phyloP scores from a whole-genome alignment of 2,113 vertebrate species.

The Cololabis saira region DNA sequence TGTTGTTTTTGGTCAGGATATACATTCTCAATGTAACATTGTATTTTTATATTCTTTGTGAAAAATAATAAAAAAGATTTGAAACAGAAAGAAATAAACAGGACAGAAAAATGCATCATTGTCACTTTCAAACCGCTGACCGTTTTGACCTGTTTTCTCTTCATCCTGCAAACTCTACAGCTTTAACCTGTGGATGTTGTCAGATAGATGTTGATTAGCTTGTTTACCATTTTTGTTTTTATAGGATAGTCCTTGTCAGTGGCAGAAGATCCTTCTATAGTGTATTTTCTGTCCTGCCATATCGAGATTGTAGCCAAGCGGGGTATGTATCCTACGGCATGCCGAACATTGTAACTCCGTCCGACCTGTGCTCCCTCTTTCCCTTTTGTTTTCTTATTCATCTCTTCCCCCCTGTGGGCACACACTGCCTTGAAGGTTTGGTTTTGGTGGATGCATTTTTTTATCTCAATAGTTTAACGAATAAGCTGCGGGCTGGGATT shows the following conservation, averaged over 20 bases:
- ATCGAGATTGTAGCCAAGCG: slow-evolving; percentile 96
- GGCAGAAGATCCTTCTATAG: slow-evolving; percentile 99
- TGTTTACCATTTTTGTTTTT: slow-evolving; percentile 86
- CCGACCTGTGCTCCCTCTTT: slow-evolving; percentile 59
- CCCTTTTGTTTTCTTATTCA: slow-evolving; percentile 55
- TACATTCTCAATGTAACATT: no score
- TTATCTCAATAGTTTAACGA: slow-evolving; percentile 26
- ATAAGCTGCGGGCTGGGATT: slow-evolving; percentile 12
- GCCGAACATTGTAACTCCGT: slow-evolving; percentile 61
- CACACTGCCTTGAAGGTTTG: slow-evolving; percentile 50
- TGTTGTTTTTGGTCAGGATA: no score
- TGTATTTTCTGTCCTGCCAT: slow-evolving; percentile 99
- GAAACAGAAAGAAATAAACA: no score
- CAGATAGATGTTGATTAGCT: slow-evolving; percentile 80
- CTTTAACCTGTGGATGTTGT: slow-evolving; percentile 63
- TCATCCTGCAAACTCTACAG: slow-evolving; percentile 57
- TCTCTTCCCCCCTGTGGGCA: slow-evolving; percentile 48
- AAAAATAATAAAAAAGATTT: no score
- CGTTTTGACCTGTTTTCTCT: slow-evolving; percentile 35
- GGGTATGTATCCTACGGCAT: slow-evolving; percentile 94
- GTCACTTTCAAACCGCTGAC: slow-evolving; percentile 2
- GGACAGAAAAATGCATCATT: slow-evolving; percentile 44
- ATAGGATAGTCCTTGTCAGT: slow-evolving; percentile 99
- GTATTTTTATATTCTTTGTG: no score
- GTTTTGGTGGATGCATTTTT: slow-evolving; percentile 72